These are phyloP conservation scores for Sebastes trivittatus DNA, from an alignment of 2,797 vertebrate genomes.

Conservation along the genomic window DNA sequence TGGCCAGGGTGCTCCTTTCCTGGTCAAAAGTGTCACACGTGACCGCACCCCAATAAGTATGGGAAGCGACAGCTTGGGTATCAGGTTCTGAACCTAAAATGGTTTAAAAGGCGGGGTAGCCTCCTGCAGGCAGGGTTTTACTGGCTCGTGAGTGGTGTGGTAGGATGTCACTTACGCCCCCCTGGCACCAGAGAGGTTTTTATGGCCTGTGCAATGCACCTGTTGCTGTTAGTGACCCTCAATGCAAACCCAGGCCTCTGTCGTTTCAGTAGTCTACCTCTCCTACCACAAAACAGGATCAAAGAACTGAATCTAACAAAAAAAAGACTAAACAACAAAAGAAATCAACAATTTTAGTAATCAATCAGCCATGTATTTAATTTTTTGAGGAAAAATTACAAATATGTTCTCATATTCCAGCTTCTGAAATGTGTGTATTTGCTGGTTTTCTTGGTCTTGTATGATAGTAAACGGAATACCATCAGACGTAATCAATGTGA, in stretches of 20 bases:
- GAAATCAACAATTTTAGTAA: neutral
- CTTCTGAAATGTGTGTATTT: neutral
- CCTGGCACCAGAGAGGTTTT: constrained; percentile 44
- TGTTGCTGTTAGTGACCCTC: constrained; percentile 80
- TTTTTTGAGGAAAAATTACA: neutral
- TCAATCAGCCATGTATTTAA: neutral
- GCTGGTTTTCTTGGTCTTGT: neutral
- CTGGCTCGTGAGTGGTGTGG: constrained; percentile 47
- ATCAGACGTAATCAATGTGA: neutral
- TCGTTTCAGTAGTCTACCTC: constrained; percentile 3
- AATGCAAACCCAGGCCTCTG: constrained; percentile 31
- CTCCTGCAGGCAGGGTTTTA: neutral
- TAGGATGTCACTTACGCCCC: constrained; percentile 61
- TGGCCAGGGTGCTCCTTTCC: constrained; percentile 84
- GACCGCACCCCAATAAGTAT: constrained; percentile 88
- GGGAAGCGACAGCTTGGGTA: constrained; percentile 71
- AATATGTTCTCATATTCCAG: neutral
- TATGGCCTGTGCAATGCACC: constrained; percentile 77
- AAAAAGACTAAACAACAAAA: neutral
- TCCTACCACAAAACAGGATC: neutral
- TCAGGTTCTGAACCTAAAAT: constrained; percentile 84
- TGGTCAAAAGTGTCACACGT: constrained; percentile 87
- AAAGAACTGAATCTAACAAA: neutral
- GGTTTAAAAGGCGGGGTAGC: constrained; percentile 75
- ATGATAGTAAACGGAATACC: neutral